Evolutionary conservation across 2,888 invertebrate species (phyloP).

Genomic region (Trichopria drosophilae): DNA sequence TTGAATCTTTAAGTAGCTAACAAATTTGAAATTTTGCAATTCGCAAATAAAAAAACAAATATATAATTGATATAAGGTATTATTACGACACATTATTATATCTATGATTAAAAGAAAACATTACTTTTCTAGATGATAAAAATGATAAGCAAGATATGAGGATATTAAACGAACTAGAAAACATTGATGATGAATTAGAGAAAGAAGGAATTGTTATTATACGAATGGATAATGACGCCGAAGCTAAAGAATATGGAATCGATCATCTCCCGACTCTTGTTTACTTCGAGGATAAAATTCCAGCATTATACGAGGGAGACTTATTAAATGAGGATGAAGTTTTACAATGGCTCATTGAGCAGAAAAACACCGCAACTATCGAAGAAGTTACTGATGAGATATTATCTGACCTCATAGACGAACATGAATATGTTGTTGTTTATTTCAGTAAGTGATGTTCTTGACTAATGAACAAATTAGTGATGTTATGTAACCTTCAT

Average conservation of each 20-base stretch:
- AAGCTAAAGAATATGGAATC: conserved; percentile 88
- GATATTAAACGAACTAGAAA: conserved; percentile 85
- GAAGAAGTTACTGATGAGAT: conserved; percentile 95
- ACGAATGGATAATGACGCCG: conserved; percentile 84
- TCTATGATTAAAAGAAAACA: too few species aligned
- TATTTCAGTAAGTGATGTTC: conserved; percentile 89
- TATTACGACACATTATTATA: too few species aligned
- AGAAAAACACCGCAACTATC: conserved; percentile 87
- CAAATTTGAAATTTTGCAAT: too few species aligned
- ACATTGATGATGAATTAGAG: conserved; percentile 88
- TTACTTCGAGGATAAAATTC: conserved; percentile 90
- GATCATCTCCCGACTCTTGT: conserved; percentile 84
- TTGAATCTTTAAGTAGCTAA: too few species aligned
- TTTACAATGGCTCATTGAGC: conserved; percentile 83
- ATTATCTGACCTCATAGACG: conserved; percentile 78
- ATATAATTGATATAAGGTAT: too few species aligned
- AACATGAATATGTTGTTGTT: conserved; percentile 92
- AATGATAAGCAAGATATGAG: conserved; percentile 87
- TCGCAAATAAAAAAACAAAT: too few species aligned
- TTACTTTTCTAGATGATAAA: conserved; percentile 73
- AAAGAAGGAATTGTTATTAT: conserved; percentile 89
- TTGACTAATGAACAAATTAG: too few species aligned
- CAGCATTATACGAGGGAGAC: conserved; percentile 89
- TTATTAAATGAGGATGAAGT: conserved; percentile 90
- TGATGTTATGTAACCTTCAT: too few species aligned